phyloP scores from a whole-genome alignment of 2,888 invertebrate genomes.

The Maniola hyperantus region DNA sequence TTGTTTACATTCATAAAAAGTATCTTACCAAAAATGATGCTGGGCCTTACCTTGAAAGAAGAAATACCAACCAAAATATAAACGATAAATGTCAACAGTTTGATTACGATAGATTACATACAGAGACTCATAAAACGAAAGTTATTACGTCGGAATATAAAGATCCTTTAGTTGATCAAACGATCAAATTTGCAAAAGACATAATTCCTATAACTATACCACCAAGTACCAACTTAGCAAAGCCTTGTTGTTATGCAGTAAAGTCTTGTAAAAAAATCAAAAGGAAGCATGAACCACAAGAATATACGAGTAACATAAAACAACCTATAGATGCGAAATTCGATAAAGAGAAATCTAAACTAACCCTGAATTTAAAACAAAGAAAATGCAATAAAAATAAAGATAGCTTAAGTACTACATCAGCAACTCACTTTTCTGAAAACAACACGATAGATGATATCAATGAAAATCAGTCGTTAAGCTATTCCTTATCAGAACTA shows the following conservation, averaged over 20 bases:
- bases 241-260: slow-evolving; percentile 62
- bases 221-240: slow-evolving; percentile 48
- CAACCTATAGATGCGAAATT: slow-evolving; percentile 42
- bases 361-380: slow-evolving; percentile 48
- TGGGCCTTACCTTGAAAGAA: background rate
- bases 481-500: slow-evolving; percentile 63
- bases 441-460: slow-evolving; percentile 67
- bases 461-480: slow-evolving; percentile 63
- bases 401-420: slow-evolving; percentile 52
- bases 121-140: slow-evolving; percentile 39
- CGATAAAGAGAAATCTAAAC: slow-evolving; percentile 51
- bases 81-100: slow-evolving; percentile 56
- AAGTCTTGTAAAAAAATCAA: slow-evolving; percentile 57
- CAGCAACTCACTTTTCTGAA: slow-evolving; percentile 55
- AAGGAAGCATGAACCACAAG: slow-evolving; percentile 45
- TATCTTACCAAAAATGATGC: slow-evolving; percentile 36
- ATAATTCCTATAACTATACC: slow-evolving; percentile 66
- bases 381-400: slow-evolving; percentile 45
- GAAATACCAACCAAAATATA: slow-evolving; percentile 37
- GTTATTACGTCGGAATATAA: slow-evolving; percentile 44
- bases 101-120: slow-evolving; percentile 43
- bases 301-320: slow-evolving; percentile 22
- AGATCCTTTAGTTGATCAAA: slow-evolving; percentile 61
- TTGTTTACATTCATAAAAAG: slow-evolving; percentile 68
- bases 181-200: slow-evolving; percentile 65